phyloP scores from a whole-genome alignment of 2,888 invertebrate genomes.

The Lithosia quadra region DNA sequence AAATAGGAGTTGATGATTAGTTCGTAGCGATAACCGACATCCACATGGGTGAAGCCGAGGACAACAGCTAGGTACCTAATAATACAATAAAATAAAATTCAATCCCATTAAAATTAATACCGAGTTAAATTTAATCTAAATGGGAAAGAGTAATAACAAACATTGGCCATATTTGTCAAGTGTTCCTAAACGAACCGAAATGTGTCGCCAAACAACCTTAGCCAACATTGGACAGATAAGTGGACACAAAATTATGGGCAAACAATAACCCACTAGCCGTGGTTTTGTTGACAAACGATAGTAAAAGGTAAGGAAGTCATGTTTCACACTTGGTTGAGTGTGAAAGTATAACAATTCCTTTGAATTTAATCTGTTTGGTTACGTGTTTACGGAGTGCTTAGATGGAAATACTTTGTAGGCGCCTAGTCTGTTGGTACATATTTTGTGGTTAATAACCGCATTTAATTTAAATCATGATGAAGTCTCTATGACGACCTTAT shows the following conservation, averaged over 20 bases:
- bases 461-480: too few species aligned
- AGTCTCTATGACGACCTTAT: too few species aligned
- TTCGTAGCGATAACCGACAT: too few species aligned
- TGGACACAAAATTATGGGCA: constrained; percentile 57
- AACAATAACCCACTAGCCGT: constrained; percentile 65
- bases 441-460: too few species aligned
- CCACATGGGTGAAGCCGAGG: too few species aligned
- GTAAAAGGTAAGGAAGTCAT: constrained; percentile 45
- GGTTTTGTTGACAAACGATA: constrained; percentile 66
- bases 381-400: not conserved
- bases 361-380: constrained; percentile 10
- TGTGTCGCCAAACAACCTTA: constrained; percentile 48
- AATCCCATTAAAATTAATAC: constrained; percentile 12
- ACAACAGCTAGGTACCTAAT: too few species aligned
- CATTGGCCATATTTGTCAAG: constrained; percentile 39
- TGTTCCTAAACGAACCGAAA: constrained; percentile 55
- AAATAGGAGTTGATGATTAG: too few species aligned
- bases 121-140: constrained; percentile 21
- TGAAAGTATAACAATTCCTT: constrained; percentile 30
- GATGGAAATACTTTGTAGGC: constrained; percentile 12
- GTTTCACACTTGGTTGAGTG: constrained; percentile 43
- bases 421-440: not conserved
- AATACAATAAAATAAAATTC: too few species aligned
- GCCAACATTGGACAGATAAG: constrained; percentile 63
- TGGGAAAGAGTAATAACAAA: constrained; percentile 47